Evolutionary conservation across 1,140 invertebrate species (phyloP), one percentile per base, ranked within the genome.

Genomic region (Eurosta solidaginis): DNA sequence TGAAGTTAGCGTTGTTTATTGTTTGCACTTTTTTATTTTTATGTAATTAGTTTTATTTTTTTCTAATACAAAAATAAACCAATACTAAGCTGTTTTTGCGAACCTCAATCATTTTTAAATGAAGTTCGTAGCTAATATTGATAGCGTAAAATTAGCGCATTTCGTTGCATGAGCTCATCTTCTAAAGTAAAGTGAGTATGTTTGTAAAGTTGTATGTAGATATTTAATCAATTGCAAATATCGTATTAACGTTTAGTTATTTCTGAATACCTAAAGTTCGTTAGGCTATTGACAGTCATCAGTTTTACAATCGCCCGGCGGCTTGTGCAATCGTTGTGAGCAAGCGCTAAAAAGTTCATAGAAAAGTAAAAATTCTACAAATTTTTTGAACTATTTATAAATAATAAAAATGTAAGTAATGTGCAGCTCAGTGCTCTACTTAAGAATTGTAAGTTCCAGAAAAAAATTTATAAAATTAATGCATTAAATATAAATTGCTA

Each of bases 281-380:
- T 68, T 68, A 7, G 59, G 9, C 33, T 36, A 68, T 68, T 40
- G 59, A 68, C 33, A 40, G 29, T 27, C 17, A 68, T 68, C 59
- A 68, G 59, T 68, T 68, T 68, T 68, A 33, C n/a, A 68, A 68
- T 68, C 33, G 59, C 59, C 59, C 33, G 59, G 7, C 33, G 33
- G n/a, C 33, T 42, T 68, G 36, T 68, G 40, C 9, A 2, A 9
- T 68, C 59, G 54, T 27, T 33, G 54, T 59, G 54, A 29, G 54
- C 54, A 33, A 20, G 14, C 27, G n/a, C 22, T 68, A n/a, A 47
- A 47, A 47, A 47, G 45, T 47, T 3, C 45, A 47, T n/a, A n/a
- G 3, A 17, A 47, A 47, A 47, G 45, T 47, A n/a, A n/a, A n/a
- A n/a, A n/a, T n/a, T n/a, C n/a, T n/a, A n/a, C n/a, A n/a, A n/a